Percentiles rank a stretch among this genome's conserved stretches.
These are phyloP conservation scores for Neodiprion virginianus DNA, from an alignment of 1,140 invertebrate species.

Conservation along the genomic window DNA sequence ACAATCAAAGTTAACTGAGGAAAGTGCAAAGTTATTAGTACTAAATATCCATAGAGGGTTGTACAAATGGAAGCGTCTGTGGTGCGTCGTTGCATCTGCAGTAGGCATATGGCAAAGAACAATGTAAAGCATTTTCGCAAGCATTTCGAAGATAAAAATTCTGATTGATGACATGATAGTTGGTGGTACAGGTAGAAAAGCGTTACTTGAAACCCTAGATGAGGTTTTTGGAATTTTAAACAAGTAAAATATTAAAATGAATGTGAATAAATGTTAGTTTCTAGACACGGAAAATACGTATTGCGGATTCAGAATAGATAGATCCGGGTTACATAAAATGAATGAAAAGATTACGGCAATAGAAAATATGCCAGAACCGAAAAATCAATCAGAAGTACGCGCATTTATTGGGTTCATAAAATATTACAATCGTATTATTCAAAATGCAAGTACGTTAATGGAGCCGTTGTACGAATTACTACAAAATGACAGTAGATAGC, in stretches of 20 bases:
- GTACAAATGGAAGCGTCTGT: slow-evolving; percentile 38
- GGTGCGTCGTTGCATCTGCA: slow-evolving; percentile 41
- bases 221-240: slow-evolving; percentile 30
- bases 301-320: too few species aligned
- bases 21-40: slow-evolving; percentile 39
- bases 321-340: too few species aligned
- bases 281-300: slow-evolving; percentile 12
- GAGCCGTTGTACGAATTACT: too few species aligned
- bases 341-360: too few species aligned
- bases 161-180: slow-evolving; percentile 50
- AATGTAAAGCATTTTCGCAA: slow-evolving; percentile 41
- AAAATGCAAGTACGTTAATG: too few species aligned
- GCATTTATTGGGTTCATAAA: too few species aligned
- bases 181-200: slow-evolving; percentile 9
- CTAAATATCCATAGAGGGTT: slow-evolving; percentile 46
- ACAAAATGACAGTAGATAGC: too few species aligned
- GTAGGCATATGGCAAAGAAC: slow-evolving; percentile 45
- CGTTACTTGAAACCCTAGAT: slow-evolving; percentile 30
- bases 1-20: slow-evolving; percentile 43
- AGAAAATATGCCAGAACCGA: too few species aligned
- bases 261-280: slow-evolving; percentile 32
- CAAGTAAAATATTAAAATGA: slow-evolving; percentile 35
- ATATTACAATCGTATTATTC: too few species aligned
- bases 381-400: too few species aligned
- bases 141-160: slow-evolving; percentile 31